Evolutionary conservation across 2,888 invertebrate genomes (phyloP).

Genomic region (Papilio protenor): DNA sequence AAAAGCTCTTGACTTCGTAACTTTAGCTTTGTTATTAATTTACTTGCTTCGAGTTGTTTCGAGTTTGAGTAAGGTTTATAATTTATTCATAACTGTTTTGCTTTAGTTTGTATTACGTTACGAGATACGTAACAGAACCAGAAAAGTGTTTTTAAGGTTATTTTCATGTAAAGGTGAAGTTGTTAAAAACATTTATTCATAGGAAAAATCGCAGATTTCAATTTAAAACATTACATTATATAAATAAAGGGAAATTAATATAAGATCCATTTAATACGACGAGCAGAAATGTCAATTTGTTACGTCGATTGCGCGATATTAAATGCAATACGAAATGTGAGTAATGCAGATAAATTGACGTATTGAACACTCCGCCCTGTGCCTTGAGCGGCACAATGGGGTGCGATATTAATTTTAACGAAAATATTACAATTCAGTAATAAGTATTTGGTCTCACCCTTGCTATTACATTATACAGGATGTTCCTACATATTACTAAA

Average conservation of each 20-base stretch:
- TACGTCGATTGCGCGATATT: conserved; percentile 29
- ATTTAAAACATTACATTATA: too few relatives aligned
- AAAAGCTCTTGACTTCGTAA: conserved; percentile 17
- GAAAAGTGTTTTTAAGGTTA: neutral
- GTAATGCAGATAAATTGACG: conserved; percentile 42
- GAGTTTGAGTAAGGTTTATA: conserved; percentile 17
- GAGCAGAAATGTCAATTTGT: conserved; percentile 21
- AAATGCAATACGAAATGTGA: conserved; percentile 32
- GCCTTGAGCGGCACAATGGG: conserved; percentile 48
- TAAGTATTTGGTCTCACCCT: conserved; percentile 49
- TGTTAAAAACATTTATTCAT: too few relatives aligned
- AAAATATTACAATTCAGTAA: conserved; percentile 54
- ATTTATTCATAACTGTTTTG: conserved; percentile 23
- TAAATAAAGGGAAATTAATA: neutral
- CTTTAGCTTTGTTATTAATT: conserved; percentile 12
- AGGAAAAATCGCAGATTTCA: too few relatives aligned
- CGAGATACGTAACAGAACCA: neutral
- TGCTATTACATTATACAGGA: conserved; percentile 42
- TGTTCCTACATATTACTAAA: conserved; percentile 20
- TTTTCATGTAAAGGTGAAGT: neutral
- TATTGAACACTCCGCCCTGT: conserved; percentile 14
- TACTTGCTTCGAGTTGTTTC: conserved; percentile 37
- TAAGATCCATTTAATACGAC: neutral
- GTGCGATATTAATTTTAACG: conserved; percentile 53
- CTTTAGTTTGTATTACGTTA: conserved; percentile 12